Evolutionary conservation across 2,888 invertebrate genomes (phyloP), one percentile per base, ranked within the genome.

Genomic region (Calameuta filiformis): DNA sequence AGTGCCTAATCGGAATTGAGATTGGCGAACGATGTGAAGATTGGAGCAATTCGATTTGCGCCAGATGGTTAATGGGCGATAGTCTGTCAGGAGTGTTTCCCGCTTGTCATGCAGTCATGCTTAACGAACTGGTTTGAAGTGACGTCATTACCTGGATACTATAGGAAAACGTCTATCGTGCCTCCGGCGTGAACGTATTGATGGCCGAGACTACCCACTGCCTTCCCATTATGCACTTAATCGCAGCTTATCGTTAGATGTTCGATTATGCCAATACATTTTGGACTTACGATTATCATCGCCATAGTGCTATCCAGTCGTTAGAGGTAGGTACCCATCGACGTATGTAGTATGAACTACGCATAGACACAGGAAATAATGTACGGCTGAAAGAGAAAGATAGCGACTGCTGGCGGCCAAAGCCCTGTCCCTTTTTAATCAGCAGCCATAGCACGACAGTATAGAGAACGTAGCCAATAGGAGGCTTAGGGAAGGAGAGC

Each of bases 11-110:
- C 78, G 80, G 76, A 80, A 78, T 77, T 80, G 76, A 80, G 78
- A 80, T 80, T 73, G 78, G 76, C 78, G 71, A 69, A 74, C 77
- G 79, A 74, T 35, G 71, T 34, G 77, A 79, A 79, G 77, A 79
- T 79, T 79, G 71, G 73, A 75, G 73, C 75, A 79, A 79, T 77
- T 79, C 79, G 77, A 79, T 77, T 79, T 75, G 68, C 33, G 34
- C 73, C 56, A 71, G 75, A 75, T 77, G 73, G 40, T 56, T 56
- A 23, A 56, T 23, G 23, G 56, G 23, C 23, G 56, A 56, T 56
- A 56, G 56, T 56, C 56, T 56, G 56, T 56, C 56, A 56, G 56
- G 56, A 56, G 56, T 56, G 56, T 23, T 56, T 56, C 23, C 56
- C 23, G 23, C 56, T 56, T 56, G 23, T 56, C 56, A 56, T 15